Conservation (phyloP, 2,888 invertebrate genomes). For the Melieria crassipennis region DNA sequence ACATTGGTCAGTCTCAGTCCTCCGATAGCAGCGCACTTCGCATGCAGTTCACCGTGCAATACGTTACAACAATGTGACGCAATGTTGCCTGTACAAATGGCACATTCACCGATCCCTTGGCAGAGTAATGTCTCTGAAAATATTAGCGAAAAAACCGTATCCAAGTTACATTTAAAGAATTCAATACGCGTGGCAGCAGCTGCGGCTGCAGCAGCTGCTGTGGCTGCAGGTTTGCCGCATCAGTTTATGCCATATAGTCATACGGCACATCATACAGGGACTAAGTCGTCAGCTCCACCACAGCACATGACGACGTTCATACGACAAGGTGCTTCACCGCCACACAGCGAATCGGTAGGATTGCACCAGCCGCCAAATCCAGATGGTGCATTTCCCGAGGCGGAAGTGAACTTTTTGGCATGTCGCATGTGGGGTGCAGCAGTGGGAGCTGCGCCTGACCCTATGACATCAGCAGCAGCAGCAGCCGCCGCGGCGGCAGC, state of each 20-base stretch:
- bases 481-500: constrained; percentile 33
- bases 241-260: constrained; percentile 32
- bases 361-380: constrained; percentile 37
- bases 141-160: neutral
- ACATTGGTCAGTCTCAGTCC: constrained; percentile 52
- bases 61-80: constrained; percentile 39
- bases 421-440: constrained; percentile 65
- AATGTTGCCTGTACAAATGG: constrained; percentile 33
- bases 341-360: constrained; percentile 60
- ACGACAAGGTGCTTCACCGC: constrained; percentile 9
- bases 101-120: constrained; percentile 49
- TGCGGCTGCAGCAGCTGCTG: constrained; percentile 31
- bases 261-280: neutral
- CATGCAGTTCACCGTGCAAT: constrained; percentile 49
- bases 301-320: constrained; percentile 5
- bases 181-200: constrained; percentile 43
- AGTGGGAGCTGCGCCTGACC: constrained; percentile 39
- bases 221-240: constrained; percentile 36
- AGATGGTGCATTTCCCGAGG: constrained; percentile 50
- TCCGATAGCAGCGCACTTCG: constrained; percentile 56
- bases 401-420: constrained; percentile 65
- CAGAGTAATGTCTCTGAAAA: constrained; percentile 26
- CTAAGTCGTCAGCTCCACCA: constrained; percentile 14
- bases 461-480: constrained; percentile 32
- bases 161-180: constrained; percentile 43